Evolutionary conservation across 2,797 vertebrate species (phyloP).

Genomic region (Heliangelus exortis): DNA sequence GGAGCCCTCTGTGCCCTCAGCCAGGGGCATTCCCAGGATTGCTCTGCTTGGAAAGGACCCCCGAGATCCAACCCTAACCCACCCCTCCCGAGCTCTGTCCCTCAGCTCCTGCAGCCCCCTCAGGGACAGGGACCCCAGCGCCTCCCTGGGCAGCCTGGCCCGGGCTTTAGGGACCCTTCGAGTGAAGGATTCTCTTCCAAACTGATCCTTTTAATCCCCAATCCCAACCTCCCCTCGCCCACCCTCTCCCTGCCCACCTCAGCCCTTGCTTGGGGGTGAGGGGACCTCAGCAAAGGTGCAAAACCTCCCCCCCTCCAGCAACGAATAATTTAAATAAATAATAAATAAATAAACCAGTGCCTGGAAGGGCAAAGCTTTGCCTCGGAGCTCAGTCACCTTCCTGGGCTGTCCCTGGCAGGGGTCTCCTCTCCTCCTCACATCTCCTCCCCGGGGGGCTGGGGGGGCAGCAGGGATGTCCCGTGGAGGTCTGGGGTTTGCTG

Average conservation of each 20-base stretch:
- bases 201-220: too few relatives aligned
- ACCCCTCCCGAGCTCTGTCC: too few relatives aligned
- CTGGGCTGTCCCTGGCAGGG: background rate
- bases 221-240: background rate
- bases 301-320: background rate
- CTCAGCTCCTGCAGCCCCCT: too few relatives aligned
- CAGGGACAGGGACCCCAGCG: too few relatives aligned
- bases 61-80: too few relatives aligned
- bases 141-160: too few relatives aligned
- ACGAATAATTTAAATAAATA: background rate
- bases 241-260: background rate
- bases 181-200: too few relatives aligned
- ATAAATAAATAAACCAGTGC: fast-evolving
- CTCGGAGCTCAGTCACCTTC: background rate
- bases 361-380: background rate
- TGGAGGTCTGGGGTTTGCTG: too few relatives aligned
- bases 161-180: too few relatives aligned
- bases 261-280: background rate
- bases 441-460: background rate
- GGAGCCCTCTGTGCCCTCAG: background rate
- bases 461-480: background rate
- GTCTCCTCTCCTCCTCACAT: background rate
- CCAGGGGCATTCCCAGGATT: too few relatives aligned
- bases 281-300: background rate
- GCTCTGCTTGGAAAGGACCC: too few relatives aligned